Conservation (phyloP, 2,113 vertebrate genomes). For the Lathamus discolor region DNA sequence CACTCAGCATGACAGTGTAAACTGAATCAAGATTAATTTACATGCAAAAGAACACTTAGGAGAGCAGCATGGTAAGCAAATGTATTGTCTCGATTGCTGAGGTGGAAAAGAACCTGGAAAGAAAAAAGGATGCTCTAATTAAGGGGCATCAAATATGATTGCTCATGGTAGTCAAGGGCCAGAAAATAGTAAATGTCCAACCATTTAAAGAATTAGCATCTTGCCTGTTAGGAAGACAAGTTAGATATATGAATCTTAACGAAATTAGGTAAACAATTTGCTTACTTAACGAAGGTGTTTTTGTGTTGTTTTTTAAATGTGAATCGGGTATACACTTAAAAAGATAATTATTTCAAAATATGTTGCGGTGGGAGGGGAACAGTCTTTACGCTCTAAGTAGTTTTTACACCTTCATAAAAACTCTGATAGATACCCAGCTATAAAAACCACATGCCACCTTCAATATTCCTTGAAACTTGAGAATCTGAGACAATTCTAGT, state of each 20-base stretch:
- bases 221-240: constrained; percentile 66
- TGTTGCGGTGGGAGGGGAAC: not conserved
- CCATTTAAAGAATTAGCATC: constrained; percentile 84
- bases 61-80: constrained; percentile 96
- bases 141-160: constrained; percentile 97
- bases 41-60: constrained; percentile 99
- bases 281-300: constrained; percentile 39
- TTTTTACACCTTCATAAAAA: not conserved
- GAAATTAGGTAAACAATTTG: constrained; percentile 74
- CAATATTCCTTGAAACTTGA: not conserved
- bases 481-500: constrained; percentile 27
- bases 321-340: not conserved
- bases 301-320: not conserved
- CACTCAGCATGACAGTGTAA: constrained; percentile 99
- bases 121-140: constrained; percentile 87
- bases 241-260: constrained; percentile 75
- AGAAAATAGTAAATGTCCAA: constrained; percentile 83
- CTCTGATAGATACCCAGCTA: not conserved
- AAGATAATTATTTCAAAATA: constrained; percentile 40
- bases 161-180: constrained; percentile 88
- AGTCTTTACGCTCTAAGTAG: not conserved
- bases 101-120: constrained; percentile 88
- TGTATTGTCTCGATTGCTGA: constrained; percentile 94
- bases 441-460: not conserved
- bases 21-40: constrained; percentile 99